Evolutionary conservation across 2,113 vertebrate genomes (phyloP).

Genomic region (Neogobius melanostomus): DNA sequence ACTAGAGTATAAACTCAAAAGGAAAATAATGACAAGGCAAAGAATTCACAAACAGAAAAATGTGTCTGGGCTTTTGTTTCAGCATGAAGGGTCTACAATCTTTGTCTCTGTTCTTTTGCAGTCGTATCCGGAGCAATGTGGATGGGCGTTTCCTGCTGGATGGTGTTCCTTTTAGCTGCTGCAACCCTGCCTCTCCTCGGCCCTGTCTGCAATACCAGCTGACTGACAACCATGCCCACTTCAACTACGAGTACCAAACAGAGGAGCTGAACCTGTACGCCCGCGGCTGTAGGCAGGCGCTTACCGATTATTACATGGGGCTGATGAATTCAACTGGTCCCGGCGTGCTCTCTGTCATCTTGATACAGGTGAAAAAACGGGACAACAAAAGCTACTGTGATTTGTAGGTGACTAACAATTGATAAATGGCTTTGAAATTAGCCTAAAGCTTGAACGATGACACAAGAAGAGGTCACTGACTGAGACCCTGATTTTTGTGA

Average conservation of each 20-base stretch:
- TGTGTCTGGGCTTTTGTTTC: slow-evolving; percentile 43
- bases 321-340: slow-evolving; percentile 81
- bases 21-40: slow-evolving; percentile 15
- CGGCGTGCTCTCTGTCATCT: slow-evolving; percentile 73
- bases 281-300: slow-evolving; percentile 78
- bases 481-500: too few species aligned
- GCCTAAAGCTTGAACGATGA: too few species aligned
- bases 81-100: too few species aligned
- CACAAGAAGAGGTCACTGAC: too few species aligned
- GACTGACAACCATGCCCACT: slow-evolving; percentile 80
- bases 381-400: background rate
- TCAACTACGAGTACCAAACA: slow-evolving; percentile 77
- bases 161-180: slow-evolving; percentile 84
- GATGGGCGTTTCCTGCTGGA: slow-evolving; percentile 81
- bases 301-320: slow-evolving; percentile 79
- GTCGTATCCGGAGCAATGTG: slow-evolving; percentile 83
- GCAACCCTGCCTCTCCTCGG: slow-evolving; percentile 80
- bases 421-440: too few species aligned
- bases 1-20: background rate
- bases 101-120: slow-evolving; percentile 29
- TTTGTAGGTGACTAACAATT: background rate
- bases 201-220: slow-evolving; percentile 80
- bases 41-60: slow-evolving; percentile 27
- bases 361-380: slow-evolving; percentile 72
- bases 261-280: slow-evolving; percentile 81